phyloP scores from a whole-genome alignment of 2,888 invertebrate species.

The Andrena camellia region DNA sequence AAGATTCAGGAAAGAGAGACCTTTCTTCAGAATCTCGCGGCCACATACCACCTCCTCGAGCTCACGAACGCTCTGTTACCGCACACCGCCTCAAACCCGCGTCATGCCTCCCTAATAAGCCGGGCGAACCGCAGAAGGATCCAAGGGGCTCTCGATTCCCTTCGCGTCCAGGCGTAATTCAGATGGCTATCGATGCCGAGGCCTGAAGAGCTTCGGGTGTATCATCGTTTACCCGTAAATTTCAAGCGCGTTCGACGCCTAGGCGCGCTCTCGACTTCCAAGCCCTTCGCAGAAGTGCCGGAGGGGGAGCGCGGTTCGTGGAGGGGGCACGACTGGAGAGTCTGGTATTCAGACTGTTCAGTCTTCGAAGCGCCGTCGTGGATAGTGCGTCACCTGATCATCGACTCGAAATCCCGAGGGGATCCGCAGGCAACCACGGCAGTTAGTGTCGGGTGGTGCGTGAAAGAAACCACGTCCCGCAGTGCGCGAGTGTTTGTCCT shows the following conservation, averaged over 20 bases:
- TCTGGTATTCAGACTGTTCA: constrained; percentile 56
- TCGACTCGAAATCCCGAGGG: no score
- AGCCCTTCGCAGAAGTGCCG: constrained; percentile 53
- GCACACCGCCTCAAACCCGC: no score
- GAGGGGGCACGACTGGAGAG: constrained; percentile 56
- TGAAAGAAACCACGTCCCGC: no score
- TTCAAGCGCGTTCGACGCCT: constrained; percentile 43
- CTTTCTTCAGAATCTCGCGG: no score
- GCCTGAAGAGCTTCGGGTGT: constrained; percentile 1
- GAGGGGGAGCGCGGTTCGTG: constrained; percentile 25
- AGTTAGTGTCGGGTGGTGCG: no score
- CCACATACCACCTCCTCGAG: constrained; percentile 25
- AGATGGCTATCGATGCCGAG: neutral
- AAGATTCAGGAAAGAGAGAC: no score
- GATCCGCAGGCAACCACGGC: no score
- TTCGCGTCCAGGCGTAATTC: neutral
- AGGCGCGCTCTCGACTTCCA: constrained; percentile 53
- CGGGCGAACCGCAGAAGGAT: neutral
- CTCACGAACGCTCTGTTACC: neutral
- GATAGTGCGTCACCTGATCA: constrained; percentile 42
- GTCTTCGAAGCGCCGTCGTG: constrained; percentile 69
- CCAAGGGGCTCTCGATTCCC: neutral
- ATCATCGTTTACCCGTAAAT: constrained; percentile 33
- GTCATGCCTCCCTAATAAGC: neutral
- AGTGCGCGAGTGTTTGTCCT: no score